These are phyloP conservation scores for Cataglyphis altisquamis DNA, from an alignment of 2,888 invertebrate species.

Conservation along the genomic window DNA sequence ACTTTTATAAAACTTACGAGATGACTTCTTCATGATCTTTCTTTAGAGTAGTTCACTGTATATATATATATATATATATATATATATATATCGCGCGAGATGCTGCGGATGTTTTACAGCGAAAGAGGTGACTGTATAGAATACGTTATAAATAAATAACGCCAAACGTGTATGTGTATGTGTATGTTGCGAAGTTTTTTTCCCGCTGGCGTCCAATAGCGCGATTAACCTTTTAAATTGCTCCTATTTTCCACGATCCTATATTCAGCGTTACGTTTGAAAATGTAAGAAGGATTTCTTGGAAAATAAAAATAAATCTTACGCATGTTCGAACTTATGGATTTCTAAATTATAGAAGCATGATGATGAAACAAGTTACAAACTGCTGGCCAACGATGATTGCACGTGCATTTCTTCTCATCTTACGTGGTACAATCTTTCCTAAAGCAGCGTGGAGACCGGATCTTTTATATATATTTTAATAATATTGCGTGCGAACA, in stretches of 20 bases:
- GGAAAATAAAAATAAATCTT: constrained; percentile 39
- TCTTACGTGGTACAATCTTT: neutral
- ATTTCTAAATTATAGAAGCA: neutral
- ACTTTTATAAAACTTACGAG: constrained; percentile 66
- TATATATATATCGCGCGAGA: constrained; percentile 17
- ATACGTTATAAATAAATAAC: constrained; percentile 69
- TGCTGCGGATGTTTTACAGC: constrained; percentile 36
- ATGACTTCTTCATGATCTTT: constrained; percentile 65
- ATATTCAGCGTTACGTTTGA: constrained; percentile 21
- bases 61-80: constrained; percentile 9
- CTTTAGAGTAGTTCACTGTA: constrained; percentile 40
- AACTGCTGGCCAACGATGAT: neutral
- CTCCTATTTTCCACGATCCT: constrained; percentile 16
- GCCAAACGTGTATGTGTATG: constrained; percentile 4
- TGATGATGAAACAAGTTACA: neutral
- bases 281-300: constrained; percentile 12
- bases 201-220: constrained; percentile 27
- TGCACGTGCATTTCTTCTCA: neutral
- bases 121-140: constrained; percentile 57
- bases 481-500: neutral
- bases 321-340: constrained; percentile 1
- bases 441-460: neutral
- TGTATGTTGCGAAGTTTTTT: constrained; percentile 54
- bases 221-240: constrained; percentile 53
- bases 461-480: neutral